Evolutionary conservation across 1,140 invertebrate genomes (phyloP).

Genomic region (Argopecten irradians): DNA sequence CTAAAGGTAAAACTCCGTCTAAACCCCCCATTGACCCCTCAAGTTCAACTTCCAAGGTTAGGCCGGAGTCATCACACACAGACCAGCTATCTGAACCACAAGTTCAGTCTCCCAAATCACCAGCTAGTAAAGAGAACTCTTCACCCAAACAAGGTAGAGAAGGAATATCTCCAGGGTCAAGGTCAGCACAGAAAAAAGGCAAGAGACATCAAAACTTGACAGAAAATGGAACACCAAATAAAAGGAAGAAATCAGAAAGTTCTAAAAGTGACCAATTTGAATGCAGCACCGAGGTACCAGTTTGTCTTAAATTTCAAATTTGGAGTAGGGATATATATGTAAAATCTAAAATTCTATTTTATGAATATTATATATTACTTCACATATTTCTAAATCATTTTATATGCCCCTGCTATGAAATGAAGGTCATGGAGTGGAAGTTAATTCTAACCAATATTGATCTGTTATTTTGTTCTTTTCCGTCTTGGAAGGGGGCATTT

Average conservation of each 20-base stretch:
- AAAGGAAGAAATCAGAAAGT: neutral
- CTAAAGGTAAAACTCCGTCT: neutral
- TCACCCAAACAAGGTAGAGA: neutral
- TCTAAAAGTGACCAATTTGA: neutral
- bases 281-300: neutral
- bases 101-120: neutral
- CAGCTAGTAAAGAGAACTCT: neutral
- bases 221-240: slow-evolving; percentile 16
- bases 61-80: neutral
- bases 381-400: no score
- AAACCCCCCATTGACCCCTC: neutral
- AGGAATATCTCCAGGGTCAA: neutral
- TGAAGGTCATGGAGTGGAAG: no score
- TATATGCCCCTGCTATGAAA: no score
- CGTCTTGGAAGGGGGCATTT: no score
- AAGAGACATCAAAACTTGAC: neutral
- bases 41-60: neutral
- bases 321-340: no score
- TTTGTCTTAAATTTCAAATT: neutral
- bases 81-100: neutral
- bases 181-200: neutral
- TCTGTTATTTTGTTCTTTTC: no score
- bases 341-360: no score
- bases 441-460: no score
- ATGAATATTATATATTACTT: no score